Evolutionary conservation across 2,888 invertebrate species (phyloP).

Genomic region (Malthinus flaveolus): DNA sequence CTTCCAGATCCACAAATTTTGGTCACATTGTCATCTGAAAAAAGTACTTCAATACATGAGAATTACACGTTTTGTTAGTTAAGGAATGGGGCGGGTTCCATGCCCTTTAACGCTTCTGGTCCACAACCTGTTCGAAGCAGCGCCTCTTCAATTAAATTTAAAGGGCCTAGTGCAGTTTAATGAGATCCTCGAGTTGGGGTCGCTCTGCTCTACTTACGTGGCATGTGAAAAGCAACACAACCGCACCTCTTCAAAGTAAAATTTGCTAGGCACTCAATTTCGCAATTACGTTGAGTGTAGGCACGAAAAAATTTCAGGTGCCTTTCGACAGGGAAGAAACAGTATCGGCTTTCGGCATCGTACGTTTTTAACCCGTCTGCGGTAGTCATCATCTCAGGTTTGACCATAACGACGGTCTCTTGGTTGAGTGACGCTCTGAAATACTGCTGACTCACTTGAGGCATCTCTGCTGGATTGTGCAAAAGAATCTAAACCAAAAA

Average conservation of each 20-base stretch:
- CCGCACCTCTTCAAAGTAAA: slow-evolving; percentile 65
- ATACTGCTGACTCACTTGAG: slow-evolving; percentile 69
- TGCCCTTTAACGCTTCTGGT: too few species aligned
- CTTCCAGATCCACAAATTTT: slow-evolving; percentile 63
- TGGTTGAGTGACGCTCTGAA: slow-evolving; percentile 71
- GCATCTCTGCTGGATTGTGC: slow-evolving; percentile 71
- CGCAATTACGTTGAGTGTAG: slow-evolving; percentile 75
- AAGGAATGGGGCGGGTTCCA: too few species aligned
- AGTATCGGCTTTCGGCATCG: slow-evolving; percentile 67
- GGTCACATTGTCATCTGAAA: slow-evolving; percentile 60
- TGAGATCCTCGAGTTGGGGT: too few species aligned
- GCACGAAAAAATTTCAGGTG: slow-evolving; percentile 66
- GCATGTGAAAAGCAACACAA: slow-evolving; percentile 75
- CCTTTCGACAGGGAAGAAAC: slow-evolving; percentile 69
- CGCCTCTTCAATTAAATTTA: background rate
- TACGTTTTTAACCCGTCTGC: slow-evolving; percentile 67
- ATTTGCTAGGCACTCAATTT: slow-evolving; percentile 73
- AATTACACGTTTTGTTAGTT: too few species aligned
- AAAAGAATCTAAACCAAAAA: slow-evolving; percentile 59
- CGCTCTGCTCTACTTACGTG: too few species aligned
- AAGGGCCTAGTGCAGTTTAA: too few species aligned
- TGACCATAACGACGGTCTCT: slow-evolving; percentile 71
- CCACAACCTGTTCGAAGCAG: background rate
- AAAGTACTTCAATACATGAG: too few species aligned
- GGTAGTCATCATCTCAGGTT: slow-evolving; percentile 77